A percentile compares a stretch with the other conserved stretches of the same genome.
phyloP scores from a whole-genome alignment of 2,113 vertebrate species.

The Sporophila hypoxantha region DNA sequence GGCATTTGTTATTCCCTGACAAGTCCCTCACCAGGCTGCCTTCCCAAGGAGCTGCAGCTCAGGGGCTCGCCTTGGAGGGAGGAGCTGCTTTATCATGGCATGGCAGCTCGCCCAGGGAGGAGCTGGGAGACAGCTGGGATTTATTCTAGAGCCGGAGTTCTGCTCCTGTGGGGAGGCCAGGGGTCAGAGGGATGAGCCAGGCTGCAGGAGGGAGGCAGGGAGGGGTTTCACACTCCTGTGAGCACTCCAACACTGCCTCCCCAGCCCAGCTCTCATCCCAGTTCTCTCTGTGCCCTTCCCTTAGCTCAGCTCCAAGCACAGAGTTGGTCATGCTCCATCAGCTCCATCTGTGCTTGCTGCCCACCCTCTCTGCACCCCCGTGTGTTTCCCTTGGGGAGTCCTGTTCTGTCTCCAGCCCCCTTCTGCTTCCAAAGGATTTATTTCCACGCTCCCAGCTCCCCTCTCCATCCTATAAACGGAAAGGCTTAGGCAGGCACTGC shows the following conservation, averaged over 20 bases:
- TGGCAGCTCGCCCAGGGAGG: background rate
- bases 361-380: background rate
- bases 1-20: background rate
- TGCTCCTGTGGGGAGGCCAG: background rate
- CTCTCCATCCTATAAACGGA: background rate
- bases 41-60: background rate
- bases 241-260: fast-evolving
- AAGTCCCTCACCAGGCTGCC: background rate
- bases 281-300: background rate
- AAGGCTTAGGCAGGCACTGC: conserved; percentile 16
- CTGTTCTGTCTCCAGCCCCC: background rate
- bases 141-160: fast-evolving
- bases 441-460: background rate
- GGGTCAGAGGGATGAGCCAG: background rate
- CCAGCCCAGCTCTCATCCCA: background rate
- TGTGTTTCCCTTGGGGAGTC: background rate
- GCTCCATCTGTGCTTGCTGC: background rate
- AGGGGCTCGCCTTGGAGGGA: background rate
- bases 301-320: fast-evolving
- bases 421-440: background rate
- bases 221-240: background rate
- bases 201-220: background rate
- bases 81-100: background rate
- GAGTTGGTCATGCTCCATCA: background rate
- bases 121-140: background rate